Conservation (phyloP, 2,113 vertebrate genomes). For the Ivindomyrus marchei region DNA sequence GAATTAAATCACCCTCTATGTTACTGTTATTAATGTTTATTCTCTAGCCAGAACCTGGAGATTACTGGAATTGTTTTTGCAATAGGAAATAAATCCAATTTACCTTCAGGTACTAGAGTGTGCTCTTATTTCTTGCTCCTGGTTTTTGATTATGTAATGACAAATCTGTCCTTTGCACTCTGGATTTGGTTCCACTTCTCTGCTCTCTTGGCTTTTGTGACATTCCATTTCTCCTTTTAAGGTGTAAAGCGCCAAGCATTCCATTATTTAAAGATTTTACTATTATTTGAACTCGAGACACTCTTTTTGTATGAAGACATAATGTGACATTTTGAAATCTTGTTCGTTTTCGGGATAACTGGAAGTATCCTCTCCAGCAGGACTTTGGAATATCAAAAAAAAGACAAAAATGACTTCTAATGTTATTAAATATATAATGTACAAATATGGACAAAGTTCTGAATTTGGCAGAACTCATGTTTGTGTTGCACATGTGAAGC, state of each 20-base stretch:
- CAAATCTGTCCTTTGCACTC: constrained; percentile 48
- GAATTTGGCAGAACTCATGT: constrained; percentile 68
- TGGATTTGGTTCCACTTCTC: constrained; percentile 54
- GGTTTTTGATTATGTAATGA: constrained; percentile 54
- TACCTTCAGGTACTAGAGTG: constrained; percentile 64
- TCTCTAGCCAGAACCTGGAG: constrained; percentile 92
- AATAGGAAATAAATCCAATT: constrained; percentile 82
- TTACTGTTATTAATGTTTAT: constrained; percentile 99
- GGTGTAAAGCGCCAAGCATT: constrained; percentile 57
- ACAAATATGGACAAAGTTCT: constrained; percentile 68
- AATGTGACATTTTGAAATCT: constrained; percentile 65
- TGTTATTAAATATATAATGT: constrained; percentile 69
- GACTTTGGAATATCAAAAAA: constrained; percentile 38
- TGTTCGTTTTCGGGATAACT: constrained; percentile 60
- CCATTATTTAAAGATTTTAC: constrained; percentile 64
- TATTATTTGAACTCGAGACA: constrained; percentile 67
- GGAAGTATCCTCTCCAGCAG: constrained; percentile 60
- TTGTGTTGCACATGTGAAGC: constrained; percentile 76
- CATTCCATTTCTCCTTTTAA: constrained; percentile 49
- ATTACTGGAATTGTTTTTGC: constrained; percentile 84
- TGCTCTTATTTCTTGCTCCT: constrained; percentile 46
- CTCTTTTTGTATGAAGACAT: constrained; percentile 71
- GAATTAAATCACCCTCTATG: constrained; percentile 86
- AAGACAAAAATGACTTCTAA: constrained; percentile 51
- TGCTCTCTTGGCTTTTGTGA: constrained; percentile 44